Base-by-base conservation (phyloP, 2,113 vertebrate genomes). In the Gasterosteus nipponicus region DNA sequence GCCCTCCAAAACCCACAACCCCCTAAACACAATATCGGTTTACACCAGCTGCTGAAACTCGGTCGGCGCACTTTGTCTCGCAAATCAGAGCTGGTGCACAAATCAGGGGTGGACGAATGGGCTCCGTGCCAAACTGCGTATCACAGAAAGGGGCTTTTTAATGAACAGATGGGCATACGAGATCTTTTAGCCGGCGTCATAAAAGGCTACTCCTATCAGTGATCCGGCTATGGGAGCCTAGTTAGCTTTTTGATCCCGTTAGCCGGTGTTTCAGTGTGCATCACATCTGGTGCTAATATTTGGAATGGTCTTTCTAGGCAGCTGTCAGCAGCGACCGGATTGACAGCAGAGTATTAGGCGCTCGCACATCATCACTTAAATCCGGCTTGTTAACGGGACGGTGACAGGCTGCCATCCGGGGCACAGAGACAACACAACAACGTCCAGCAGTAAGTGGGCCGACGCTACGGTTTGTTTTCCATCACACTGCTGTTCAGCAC, bases 211-310 rank as follows among this genome's bases (percentile, higher is more conserved):
- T 73, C 73, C 77, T 81, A 82, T 88, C 80, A 69, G 73, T 53
- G 69, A 89, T 83, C 67, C 19, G 19, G 64, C 75, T 69, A 73
- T 47, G 65, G 86, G 70, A 69, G 72, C 76, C 77, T 83, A 73
- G 82, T 87, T 89, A 75, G 68, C 69, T 42, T 69, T 86, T 77
- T 85, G 74, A 90, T 90, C 85, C 83, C 74, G 75, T 89, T 83
- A 86, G 77, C 67, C 53, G 57, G 49, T 60, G 77, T 71, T 81
- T 83, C 68, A 83, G 60, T 41, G 70, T 73, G 69, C 63, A 56
- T 79, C 81, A 88, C 92, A 94, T 92, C 91, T 94, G 91, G 78
- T 82, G 68, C 61, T 90, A 82, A 91, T 91, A 89, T 93, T 87
- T 83, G 73, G 80, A 84, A 87, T 78, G 87, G 84, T 86, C 82